These are phyloP conservation scores for Ceyx melanurus DNA, from an alignment of 2,113 vertebrate species.

Conservation along the genomic window DNA sequence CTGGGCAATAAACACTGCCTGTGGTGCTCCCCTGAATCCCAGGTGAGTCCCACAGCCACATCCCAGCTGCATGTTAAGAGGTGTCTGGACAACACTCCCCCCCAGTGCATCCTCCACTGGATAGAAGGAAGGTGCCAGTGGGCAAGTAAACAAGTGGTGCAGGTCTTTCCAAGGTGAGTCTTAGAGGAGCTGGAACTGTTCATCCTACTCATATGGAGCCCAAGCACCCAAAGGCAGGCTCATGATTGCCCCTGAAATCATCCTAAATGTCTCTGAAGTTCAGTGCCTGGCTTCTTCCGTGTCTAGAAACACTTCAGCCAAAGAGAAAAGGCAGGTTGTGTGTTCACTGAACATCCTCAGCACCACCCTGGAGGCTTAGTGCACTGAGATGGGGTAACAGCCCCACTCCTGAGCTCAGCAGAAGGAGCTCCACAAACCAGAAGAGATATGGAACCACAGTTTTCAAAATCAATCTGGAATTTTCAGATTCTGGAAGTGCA, in stretches of 20 bases:
- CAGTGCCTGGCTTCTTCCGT: not conserved
- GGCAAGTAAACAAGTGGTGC: not conserved
- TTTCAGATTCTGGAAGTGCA: not conserved
- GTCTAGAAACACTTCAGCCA: not conserved
- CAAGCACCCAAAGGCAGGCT: not conserved
- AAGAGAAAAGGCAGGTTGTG: not conserved
- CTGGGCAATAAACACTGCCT: not conserved
- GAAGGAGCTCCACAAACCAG: rapidly evolving
- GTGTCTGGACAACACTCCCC: rapidly evolving
- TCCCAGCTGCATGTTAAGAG: not conserved
- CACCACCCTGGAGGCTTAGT: not conserved
- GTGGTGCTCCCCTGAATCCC: not conserved
- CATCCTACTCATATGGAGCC: not conserved
- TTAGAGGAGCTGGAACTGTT: not conserved
- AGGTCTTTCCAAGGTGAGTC: not conserved
- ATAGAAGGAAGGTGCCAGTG: not conserved
- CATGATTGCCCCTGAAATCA: not conserved
- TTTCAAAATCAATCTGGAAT: not conserved
- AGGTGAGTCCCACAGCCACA: not conserved
- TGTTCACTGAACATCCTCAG: not conserved
- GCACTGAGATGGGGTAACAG: not conserved
- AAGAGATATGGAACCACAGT: not conserved
- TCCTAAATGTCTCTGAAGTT: not conserved
- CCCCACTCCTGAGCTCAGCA: not conserved
- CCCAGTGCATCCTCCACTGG: not conserved